These are phyloP conservation scores for Pampus argenteus DNA, from an alignment of 2,797 vertebrate genomes.

Conservation along the genomic window DNA sequence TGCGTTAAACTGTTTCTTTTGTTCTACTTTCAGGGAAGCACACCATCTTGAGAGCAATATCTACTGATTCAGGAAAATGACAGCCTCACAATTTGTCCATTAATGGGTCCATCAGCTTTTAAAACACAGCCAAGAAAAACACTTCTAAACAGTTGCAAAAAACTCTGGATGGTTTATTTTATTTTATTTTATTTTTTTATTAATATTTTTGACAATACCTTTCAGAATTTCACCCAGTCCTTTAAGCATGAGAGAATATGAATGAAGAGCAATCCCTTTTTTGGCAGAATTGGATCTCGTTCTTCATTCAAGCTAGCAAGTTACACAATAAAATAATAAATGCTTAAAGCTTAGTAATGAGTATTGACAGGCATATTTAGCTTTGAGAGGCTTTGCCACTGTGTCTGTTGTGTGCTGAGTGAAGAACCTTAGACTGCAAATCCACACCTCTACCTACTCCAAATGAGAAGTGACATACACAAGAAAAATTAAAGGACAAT, in stretches of 20 bases:
- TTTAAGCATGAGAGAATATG: conserved; percentile 39
- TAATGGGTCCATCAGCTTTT: conserved; percentile 46
- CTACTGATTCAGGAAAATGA: conserved; percentile 35
- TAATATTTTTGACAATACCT: conserved; percentile 31
- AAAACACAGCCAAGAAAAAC: conserved; percentile 34
- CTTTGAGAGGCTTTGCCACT: conserved; percentile 38
- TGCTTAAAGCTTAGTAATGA: conserved; percentile 32
- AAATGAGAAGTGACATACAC: conserved; percentile 43
- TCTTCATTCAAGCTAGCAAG: conserved; percentile 44
- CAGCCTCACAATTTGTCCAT: conserved; percentile 51
- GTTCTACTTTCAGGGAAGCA: conserved; percentile 28
- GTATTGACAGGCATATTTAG: conserved; percentile 37
- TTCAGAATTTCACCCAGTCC: conserved; percentile 21
- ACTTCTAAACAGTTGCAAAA: conserved; percentile 34
- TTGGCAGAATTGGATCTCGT: conserved; percentile 33
- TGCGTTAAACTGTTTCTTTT: conserved; percentile 25
- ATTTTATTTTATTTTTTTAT: conserved; percentile 4
- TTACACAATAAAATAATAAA: conserved; percentile 29
- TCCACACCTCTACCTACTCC: conserved; percentile 21
- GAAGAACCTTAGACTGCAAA: conserved; percentile 16
- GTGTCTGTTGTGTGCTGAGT: conserved; percentile 36
- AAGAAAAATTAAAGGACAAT: conserved; percentile 45
- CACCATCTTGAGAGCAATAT: conserved; percentile 30
- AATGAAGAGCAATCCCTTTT: conserved; percentile 38
- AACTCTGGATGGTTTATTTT: conserved; percentile 25